These are phyloP conservation scores for Stichopus chloronotus DNA, from an alignment of 35 echinoderm and acorn worm genomes.

Conservation along the genomic window DNA sequence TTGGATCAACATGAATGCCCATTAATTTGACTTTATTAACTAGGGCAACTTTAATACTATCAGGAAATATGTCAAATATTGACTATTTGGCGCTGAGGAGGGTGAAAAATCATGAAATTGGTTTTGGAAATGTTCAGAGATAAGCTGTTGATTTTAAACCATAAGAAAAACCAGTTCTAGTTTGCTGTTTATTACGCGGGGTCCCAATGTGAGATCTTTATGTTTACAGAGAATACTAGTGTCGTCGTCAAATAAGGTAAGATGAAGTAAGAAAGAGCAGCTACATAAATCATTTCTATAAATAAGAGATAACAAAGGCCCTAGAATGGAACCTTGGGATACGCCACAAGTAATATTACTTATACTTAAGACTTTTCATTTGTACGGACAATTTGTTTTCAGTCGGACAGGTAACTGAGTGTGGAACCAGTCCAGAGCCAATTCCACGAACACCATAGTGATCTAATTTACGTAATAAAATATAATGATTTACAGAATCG, in stretches of 20 bases:
- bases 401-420: no score
- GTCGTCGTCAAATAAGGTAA: not conserved
- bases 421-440: no score
- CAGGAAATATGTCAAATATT: not conserved
- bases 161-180: not conserved
- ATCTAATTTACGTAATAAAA: no score
- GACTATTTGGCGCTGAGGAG: not conserved
- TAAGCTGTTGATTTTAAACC: not conserved
- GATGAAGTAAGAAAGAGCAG: not conserved
- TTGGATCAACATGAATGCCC: not conserved
- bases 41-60: not conserved
- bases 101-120: not conserved
- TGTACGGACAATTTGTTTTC: not conserved
- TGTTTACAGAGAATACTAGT: not conserved
- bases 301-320: not conserved
- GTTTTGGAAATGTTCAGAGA: not conserved
- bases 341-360: not conserved
- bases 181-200: not conserved
- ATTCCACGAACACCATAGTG: no score
- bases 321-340: not conserved
- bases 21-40: not conserved
- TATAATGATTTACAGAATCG: no score
- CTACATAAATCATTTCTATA: not conserved
- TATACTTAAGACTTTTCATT: not conserved
- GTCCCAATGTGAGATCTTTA: not conserved